These are phyloP conservation scores for Wiebesia pumilae DNA, from an alignment of 1,140 invertebrate species.

Conservation along the genomic window DNA sequence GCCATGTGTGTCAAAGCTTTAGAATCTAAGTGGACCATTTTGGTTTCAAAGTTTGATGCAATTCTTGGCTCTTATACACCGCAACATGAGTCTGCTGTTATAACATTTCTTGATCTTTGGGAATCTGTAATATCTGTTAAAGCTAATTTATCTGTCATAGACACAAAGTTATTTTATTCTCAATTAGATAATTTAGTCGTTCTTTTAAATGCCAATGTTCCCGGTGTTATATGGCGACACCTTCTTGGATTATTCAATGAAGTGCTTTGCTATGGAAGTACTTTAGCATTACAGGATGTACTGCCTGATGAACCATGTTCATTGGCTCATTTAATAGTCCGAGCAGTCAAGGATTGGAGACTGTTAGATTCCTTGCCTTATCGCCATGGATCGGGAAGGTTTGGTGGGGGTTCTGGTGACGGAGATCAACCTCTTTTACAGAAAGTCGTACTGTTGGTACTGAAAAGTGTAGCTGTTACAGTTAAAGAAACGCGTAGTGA, in stretches of 20 bases:
- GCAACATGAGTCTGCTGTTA: slow-evolving; percentile 75
- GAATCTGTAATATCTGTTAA: slow-evolving; percentile 93
- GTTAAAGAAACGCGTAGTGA: slow-evolving; percentile 92
- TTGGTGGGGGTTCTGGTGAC: slow-evolving; percentile 75
- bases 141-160: slow-evolving; percentile 90
- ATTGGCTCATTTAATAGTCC: slow-evolving; percentile 86
- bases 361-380: slow-evolving; percentile 83
- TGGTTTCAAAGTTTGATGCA: slow-evolving; percentile 79
- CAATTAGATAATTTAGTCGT: slow-evolving; percentile 87
- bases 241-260: slow-evolving; percentile 90
- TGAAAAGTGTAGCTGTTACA: slow-evolving; percentile 92
- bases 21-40: slow-evolving; percentile 86
- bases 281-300: slow-evolving; percentile 88
- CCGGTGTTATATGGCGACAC: slow-evolving; percentile 88
- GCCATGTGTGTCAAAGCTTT: slow-evolving; percentile 89
- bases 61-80: slow-evolving; percentile 73
- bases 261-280: slow-evolving; percentile 92
- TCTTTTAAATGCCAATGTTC: slow-evolving; percentile 83
- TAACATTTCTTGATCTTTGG: slow-evolving; percentile 90
- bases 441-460: slow-evolving; percentile 87
- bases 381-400: slow-evolving; percentile 74
- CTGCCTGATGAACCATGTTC: slow-evolving; percentile 90
- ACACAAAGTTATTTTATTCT: slow-evolving; percentile 91
- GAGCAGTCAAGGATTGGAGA: slow-evolving; percentile 89
- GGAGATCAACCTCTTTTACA: slow-evolving; percentile 83